Evolutionary conservation across 2,113 vertebrate genomes (phyloP), one percentile per base, ranked within the genome.

Genomic region (Gobius niger): DNA sequence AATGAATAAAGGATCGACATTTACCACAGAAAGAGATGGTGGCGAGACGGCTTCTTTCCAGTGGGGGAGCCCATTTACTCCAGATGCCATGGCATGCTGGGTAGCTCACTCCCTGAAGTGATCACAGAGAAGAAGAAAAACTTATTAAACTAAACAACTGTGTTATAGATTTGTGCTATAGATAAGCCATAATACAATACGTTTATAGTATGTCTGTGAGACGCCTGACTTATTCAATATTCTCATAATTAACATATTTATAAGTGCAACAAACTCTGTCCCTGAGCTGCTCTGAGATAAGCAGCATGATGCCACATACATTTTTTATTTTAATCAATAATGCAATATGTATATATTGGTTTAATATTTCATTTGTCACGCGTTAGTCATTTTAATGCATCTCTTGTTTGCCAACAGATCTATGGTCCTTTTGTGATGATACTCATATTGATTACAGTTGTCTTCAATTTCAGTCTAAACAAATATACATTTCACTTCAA

Each of bases 11-110:
- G 60, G 6, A 53, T 44, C 1, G 3, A 5, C 82, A 84, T 88
- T 95, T 90, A 99, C 98, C 98, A 91, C 98, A 99, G 72, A 99
- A 99, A 49, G 98, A 99, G 53, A 97, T 95, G 82, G 98, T 99
- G 73, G 96, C 98, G 86, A 99, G 82, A 66, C 97, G 93, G 83
- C 98, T 99, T 82, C 98, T 96, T 67, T 99, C 98, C 76, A 99
- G 81, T 13, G 98, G 98, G 24, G 98, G 98, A 16, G 98, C 97
- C 98, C 98, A 99, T 78, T 99, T 99, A 90, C 96, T 98, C 98
- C 98, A 99, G 81, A 99, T 99, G 0, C 98, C 98, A 0, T 99
- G 98, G 70, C 98, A 99, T 59, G 98, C 98, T 68, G 98, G 98
- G 79, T 99, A 99, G 75, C 96, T 99, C 82, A 99, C 98, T 5